Conservation (phyloP, 1,140 invertebrate genomes). For the Sycophaga agraensis region DNA sequence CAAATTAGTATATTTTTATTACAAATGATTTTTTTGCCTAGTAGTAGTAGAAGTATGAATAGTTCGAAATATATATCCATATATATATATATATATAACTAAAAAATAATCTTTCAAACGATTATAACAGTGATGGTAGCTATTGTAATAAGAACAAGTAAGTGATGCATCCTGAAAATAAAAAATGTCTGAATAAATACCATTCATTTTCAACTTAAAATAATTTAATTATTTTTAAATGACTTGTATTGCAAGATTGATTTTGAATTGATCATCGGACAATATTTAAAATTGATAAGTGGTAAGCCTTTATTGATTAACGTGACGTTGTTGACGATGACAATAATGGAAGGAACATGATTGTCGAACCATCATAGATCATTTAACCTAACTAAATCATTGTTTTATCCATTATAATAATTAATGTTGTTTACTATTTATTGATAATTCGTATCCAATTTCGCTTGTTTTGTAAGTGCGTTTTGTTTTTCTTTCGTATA, state of each 20-base stretch:
- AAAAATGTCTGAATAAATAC: constrained; percentile 11
- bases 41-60: constrained; percentile 7
- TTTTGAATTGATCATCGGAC: no score
- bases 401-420: constrained; percentile 8
- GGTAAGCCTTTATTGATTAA: constrained; percentile 18
- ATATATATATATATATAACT: background rate
- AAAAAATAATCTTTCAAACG: background rate
- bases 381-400: constrained; percentile 10
- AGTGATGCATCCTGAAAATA: constrained; percentile 5
- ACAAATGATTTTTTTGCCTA: background rate
- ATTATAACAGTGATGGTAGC: background rate
- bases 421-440: constrained; percentile 18
- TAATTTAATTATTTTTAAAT: background rate
- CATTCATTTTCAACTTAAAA: no score
- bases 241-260: no score
- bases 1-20: constrained; percentile 5
- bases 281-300: no score
- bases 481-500: constrained; percentile 3
- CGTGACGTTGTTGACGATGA: background rate
- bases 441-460: constrained; percentile 21
- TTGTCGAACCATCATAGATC: constrained; percentile 19
- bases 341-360: constrained; percentile 26
- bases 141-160: background rate
- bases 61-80: background rate
- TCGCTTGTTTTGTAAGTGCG: constrained; percentile 33